phyloP scores from a whole-genome alignment of 2,797 vertebrate species.

The Myoxocephalus aenaeus region DNA sequence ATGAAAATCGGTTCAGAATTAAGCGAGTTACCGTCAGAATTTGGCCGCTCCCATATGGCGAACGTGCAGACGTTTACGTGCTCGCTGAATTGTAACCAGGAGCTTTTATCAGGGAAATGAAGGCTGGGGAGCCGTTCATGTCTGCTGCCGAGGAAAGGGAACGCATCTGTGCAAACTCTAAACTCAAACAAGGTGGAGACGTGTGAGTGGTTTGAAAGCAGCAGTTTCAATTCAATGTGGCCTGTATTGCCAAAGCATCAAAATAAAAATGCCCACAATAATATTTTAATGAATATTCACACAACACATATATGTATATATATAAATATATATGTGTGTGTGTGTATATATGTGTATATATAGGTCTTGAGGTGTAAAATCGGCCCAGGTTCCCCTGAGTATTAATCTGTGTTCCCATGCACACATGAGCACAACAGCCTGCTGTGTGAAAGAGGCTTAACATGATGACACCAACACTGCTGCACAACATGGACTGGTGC shows the following conservation, averaged over 20 bases:
- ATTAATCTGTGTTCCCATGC: neutral
- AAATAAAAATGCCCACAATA: neutral
- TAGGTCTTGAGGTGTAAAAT: no score
- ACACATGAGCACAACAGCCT: neutral
- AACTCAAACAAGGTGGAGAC: neutral
- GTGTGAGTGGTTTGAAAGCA: neutral
- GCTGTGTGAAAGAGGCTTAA: neutral
- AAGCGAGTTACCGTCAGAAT: neutral
- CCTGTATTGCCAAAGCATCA: neutral
- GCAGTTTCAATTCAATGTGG: neutral
- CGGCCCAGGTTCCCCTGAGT: neutral
- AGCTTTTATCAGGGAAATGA: neutral
- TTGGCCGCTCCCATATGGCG: neutral
- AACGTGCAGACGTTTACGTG: neutral
- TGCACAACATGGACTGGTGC: slow-evolving; percentile 2
- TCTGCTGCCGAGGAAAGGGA: neutral
- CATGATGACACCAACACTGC: neutral
- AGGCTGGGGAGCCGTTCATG: neutral
- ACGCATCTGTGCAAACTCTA: neutral
- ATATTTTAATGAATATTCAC: no score
- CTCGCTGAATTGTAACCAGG: neutral
- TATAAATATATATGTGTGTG: no score
- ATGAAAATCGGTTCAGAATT: neutral
- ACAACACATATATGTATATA: no score
- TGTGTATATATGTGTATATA: no score